These are phyloP conservation scores for Pyrocoelia pectoralis DNA, from an alignment of 2,888 invertebrate species.

Conservation along the genomic window DNA sequence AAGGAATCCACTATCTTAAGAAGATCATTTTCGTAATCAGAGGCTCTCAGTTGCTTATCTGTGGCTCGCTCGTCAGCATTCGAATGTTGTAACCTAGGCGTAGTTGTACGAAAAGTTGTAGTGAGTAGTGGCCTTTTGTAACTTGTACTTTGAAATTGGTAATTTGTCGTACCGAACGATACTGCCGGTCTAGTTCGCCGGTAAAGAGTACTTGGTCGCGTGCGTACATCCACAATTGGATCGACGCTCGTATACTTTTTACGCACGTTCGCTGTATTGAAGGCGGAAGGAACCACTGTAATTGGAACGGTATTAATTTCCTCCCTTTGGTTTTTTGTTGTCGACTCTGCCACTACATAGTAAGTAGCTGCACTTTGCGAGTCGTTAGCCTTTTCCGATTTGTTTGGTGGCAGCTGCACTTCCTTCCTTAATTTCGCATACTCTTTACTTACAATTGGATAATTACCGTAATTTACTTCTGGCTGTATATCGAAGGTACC, in stretches of 20 bases:
- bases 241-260: constrained; percentile 27
- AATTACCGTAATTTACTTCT: constrained; percentile 62
- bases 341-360: constrained; percentile 50
- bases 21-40: constrained; percentile 42
- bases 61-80: constrained; percentile 30
- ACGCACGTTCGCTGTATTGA: constrained; percentile 28
- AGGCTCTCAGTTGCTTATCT: constrained; percentile 32
- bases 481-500: constrained; percentile 64
- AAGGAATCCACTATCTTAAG: constrained; percentile 47
- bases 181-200: constrained; percentile 35
- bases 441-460: constrained; percentile 63
- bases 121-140: constrained; percentile 40
- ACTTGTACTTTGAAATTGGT: constrained; percentile 40
- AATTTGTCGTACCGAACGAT: constrained; percentile 42
- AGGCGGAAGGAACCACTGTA: constrained; percentile 44
- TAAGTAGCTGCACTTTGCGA: constrained; percentile 39
- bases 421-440: constrained; percentile 64
- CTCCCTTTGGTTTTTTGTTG: neutral
- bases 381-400: constrained; percentile 23
- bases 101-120: constrained; percentile 23
- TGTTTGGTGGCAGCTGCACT: constrained; percentile 37
- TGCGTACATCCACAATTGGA: constrained; percentile 20
- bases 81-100: constrained; percentile 13
- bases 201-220: constrained; percentile 25
- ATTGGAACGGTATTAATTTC: constrained; percentile 47